Base-by-base conservation (phyloP, 2,113 vertebrate genomes). In the Menura novaehollandiae region DNA sequence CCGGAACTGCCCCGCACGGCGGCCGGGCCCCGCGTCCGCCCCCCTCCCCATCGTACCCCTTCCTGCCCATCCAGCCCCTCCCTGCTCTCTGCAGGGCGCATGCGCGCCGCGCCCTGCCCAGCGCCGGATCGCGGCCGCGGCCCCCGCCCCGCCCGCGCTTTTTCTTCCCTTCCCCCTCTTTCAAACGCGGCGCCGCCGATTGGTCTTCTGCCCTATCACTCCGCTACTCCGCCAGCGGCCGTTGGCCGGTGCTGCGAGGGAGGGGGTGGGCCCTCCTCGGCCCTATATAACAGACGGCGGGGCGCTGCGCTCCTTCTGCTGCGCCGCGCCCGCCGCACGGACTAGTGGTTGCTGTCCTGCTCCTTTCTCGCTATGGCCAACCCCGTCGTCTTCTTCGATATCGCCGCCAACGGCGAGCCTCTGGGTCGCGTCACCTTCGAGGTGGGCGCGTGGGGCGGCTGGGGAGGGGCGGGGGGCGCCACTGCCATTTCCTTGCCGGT, bases 311-410 rank as follows among this genome's bases (percentile, higher is more conserved):
- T 83, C 85, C n/a, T 94, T 80, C 83, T 71, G 94, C 92, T 94
- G 92, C 76, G 84, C 72, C 62, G 90, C 78, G 55, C 59, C 60
- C 30, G 68, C 47, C 5, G 8, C 6, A 6, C 5, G 11, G 55
- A 26, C 4, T 2, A 5, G 7, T 6, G 0, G 3, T 5, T 1
- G 35, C 19, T 2, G 8, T 2, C 1, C 3, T 18, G 15, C 28
- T 52, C 35, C 9, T 46, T 39, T 66, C 35, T 39, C 35, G 66
- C 79, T 23, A 98, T 98, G 98, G 94, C 76, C 26, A 98, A 97
- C 33, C 98, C 98, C 2, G 37, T 53, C 84, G 98, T 98, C 35
- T 99, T 95, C 90, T 99, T 99, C 80, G 98, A 99, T 64, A 94
- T 99, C 52, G 35, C 86, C 10, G 82, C 97, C 13, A 96, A 97